Evolutionary conservation across 1,140 invertebrate genomes (phyloP), one percentile per base, ranked within the genome.

Genomic region (Aphelenchoides besseyi): DNA sequence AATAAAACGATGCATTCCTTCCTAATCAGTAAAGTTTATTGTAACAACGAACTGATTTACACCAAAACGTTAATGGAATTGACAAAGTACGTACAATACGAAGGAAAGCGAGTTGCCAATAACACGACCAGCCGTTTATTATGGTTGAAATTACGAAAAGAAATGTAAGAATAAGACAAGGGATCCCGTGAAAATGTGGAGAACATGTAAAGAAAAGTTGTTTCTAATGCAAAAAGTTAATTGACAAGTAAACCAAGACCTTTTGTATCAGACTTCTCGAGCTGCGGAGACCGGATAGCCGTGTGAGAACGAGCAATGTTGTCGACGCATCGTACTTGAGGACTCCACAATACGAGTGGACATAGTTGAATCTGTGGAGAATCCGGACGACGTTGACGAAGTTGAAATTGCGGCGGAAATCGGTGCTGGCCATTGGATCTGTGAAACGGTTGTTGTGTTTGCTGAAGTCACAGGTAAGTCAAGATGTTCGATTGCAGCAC

Each of bases 341-440:
- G 18, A 23, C 12, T 48, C 41, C 12, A 16, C 59, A 16, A 61
- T n/a, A 2, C 28, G 12, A 53, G 30, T 64, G n/a, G 63, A 18
- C 16, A 35, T 66, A 2, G 16, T 53, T 37, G 63, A 66, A 30
- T 66, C 63, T 16, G 63, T 66, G 30, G 63, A 66, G 16, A 66
- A n/a, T 9, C 63, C 63, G 26, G 63, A 66, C 30, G 63, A 66
- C n/a, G 63, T 66, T 53, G 63, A 66, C n/a, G 63, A 66, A n/a
- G n/a, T n/a, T n/a, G n/a, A n/a, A n/a, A n/a, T n/a, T 37, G 63
- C 63, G 36, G 63, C 12, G 16, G 63, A 36, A 12, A 29, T 12
- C 12, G 36, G 30, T 23, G 12, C 26, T 29, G 63, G 63, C 63
- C 26, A 29, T 37, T 2, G n/a, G 1, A 66, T 66, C 18, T 66